A percentile compares a stretch with the other conserved stretches of the same genome.
Conservation (phyloP, 2,888 invertebrate genomes). For the Trachelus iudaicus region DNA sequence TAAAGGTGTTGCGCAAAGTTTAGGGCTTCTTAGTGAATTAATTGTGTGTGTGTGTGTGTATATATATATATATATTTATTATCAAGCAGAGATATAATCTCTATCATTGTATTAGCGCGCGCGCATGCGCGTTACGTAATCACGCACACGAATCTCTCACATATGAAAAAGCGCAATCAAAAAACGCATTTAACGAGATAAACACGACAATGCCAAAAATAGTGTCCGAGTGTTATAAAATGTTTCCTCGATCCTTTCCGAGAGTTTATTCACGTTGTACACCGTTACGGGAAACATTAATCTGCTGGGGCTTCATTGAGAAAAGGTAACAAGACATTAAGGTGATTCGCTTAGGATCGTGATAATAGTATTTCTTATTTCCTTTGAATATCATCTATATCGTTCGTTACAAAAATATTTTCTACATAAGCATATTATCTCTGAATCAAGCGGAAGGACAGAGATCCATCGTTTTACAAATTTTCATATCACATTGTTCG, state of each 20-base stretch:
- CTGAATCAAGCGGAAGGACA: too few species aligned
- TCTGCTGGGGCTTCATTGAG: not conserved
- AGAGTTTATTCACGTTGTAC: not conserved
- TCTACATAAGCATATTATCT: too few species aligned
- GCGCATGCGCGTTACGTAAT: not conserved
- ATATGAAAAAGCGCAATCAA: not conserved
- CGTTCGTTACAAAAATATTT: too few species aligned
- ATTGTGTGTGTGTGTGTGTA: not conserved
- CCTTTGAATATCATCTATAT: too few species aligned
- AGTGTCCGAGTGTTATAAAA: not conserved
- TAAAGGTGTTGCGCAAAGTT: slow-evolving; percentile 38
- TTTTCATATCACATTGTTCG: too few species aligned
- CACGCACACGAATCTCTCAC: not conserved
- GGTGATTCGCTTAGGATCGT: too few species aligned
- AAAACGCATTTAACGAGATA: not conserved
- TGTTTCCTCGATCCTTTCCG: not conserved
- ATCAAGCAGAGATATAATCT: not conserved
- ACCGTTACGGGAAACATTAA: not conserved
- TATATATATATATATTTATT: not conserved
- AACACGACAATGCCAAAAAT: not conserved
- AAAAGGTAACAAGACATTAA: not conserved
- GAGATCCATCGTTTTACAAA: too few species aligned
- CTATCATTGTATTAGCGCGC: not conserved
- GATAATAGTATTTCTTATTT: too few species aligned
- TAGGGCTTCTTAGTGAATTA: slow-evolving; percentile 1